Base-by-base conservation (phyloP, 2,888 invertebrate species). In the Caenorhabditis sp. region DNA sequence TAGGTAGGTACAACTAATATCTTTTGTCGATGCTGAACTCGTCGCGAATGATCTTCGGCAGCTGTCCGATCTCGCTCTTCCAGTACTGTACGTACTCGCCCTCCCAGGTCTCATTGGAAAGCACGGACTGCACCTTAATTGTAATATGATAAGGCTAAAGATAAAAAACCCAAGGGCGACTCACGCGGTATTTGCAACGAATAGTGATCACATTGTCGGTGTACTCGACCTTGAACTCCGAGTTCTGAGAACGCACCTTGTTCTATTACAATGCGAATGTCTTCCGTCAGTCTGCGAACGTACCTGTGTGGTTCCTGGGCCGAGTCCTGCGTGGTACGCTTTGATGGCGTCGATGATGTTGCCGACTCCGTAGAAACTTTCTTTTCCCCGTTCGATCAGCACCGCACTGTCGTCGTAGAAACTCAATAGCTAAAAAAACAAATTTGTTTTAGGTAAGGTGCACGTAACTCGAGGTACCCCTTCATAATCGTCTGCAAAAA, bases 11-110 rank as follows among this genome's bases (percentile, higher is more conserved):
- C 46, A 37, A 13, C 56, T 56, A 72, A 41, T 72, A 59, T 56
- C 39, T 50, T 35, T 70, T 76, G 32, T 71, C 71, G 45, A 77
- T 77, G 59, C 62, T 71, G 77, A 77, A 77, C 55, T 77, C 71
- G 56, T 77, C 77, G 43, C 71, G 71, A 37, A 77, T 65, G 50
- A 77, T 77, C 32, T 77, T 71, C 30, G 71, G 71, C 41, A 48
- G 13, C 20, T 72, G 15, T 6, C 71, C 71, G 30, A 77, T 66
- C 32, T 66, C 66, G 43, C 63, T 58, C 35, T 35, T 65, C 77
- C 77, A 77, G 35, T 52, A 63, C 45, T 77, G 77, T 20, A 56
- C 59, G 56, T 77, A 77, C 13, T 72, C 71, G n/a, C 77, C 77
- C 39, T 71, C 77, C 48, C 55, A 61, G 13, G 65, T 66, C 43